These are phyloP conservation scores for Equus przewalskii DNA, from an alignment of 2,113 vertebrate genomes.

Conservation along the genomic window DNA sequence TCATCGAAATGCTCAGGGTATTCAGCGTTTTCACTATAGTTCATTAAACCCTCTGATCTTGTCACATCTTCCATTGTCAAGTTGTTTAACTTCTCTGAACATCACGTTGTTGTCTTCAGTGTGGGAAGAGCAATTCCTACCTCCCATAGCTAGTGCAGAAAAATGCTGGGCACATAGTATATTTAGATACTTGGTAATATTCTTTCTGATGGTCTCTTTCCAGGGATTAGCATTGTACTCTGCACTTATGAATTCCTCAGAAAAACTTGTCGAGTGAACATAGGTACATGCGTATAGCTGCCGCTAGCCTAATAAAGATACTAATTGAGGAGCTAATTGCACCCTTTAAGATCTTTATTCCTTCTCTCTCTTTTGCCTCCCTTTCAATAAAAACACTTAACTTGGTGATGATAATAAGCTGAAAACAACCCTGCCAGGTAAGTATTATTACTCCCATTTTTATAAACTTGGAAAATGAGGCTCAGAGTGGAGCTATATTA, in stretches of 20 bases:
- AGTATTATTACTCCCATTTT: conserved; percentile 22
- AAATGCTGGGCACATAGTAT: background rate
- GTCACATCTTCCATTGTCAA: background rate
- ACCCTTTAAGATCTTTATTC: conserved; percentile 52
- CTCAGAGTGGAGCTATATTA: background rate
- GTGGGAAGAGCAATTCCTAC: background rate
- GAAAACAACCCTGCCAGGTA: background rate
- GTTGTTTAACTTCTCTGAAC: background rate
- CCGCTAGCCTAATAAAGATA: conserved; percentile 36
- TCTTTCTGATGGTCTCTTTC: background rate
- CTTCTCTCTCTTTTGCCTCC: conserved; percentile 49
- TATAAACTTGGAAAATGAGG: background rate
- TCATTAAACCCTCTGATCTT: background rate
- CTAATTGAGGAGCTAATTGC: conserved; percentile 29
- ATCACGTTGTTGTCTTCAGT: background rate
- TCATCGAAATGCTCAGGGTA: background rate
- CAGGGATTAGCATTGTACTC: background rate
- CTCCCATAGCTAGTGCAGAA: background rate
- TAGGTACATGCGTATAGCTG: background rate
- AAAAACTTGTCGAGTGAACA: background rate
- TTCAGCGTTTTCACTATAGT: background rate
- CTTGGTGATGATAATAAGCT: conserved; percentile 43
- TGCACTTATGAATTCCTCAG: background rate
- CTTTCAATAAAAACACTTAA: conserved; percentile 69
- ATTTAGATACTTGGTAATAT: background rate